Base-by-base conservation (phyloP, 1,140 invertebrate genomes). In the Cecropterus lyciades region DNA sequence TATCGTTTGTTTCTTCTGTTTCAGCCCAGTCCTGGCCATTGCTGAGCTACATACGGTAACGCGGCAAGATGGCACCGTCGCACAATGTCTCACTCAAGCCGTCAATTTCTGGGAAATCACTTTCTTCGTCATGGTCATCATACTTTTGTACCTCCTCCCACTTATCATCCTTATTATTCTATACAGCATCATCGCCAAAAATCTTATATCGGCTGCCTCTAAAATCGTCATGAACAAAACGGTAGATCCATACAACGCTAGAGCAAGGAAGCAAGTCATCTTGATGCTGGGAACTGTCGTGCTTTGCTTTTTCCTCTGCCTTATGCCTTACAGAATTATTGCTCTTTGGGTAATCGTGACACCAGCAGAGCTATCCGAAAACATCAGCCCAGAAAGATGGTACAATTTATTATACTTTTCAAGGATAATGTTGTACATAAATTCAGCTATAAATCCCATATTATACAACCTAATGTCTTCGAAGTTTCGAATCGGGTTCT, bases 401-500 rank as follows among this genome's bases (percentile, higher is more conserved):
- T 96, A 96, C 83, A 96, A 95, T 69, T 89, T 98, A 3, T 83
- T 98, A 0, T 97, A 96, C 79, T 96, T 97, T 79, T 96, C 95
- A 62, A 94, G 97, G 68, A 95, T 97, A n/a, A 96, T 98, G 95
- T 89, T 96, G 40, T 98, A 98, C 81, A 92, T 97, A 55, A 97
- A 98, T 81, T 97, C 96, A 0, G 96, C 96, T 6, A 92, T 97
- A 42, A 97, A 98, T 91, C 97, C 97, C 0, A 95, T 97, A 64
- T 84, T 97, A 0, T 97, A 97, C 77, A 97, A 97, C 84, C 87
- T 96, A n/a, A 96, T 96, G 95, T 97, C 96, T 16, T 96, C 95
- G 11, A 97, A 97, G 86, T 98, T 98, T 82, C 94, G 97, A 1
- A 93, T 94, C 15, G 96, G 96, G 3, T 97, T 97, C 75, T 85